phyloP scores from a whole-genome alignment of 2,888 invertebrate genomes.

The Zelleria hepariella region DNA sequence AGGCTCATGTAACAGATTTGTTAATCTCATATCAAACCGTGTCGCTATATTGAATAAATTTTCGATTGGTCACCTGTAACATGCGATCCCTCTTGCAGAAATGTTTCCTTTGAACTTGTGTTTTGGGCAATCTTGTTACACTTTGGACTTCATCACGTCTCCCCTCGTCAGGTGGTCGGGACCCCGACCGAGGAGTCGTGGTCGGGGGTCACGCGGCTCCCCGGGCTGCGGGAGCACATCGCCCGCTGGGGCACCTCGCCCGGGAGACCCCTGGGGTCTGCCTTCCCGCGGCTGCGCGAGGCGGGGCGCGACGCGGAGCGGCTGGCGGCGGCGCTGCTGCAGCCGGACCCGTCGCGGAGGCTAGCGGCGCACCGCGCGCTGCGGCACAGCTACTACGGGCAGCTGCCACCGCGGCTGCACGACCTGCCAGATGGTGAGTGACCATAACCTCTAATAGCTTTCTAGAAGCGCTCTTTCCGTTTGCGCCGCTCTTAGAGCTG shows the following conservation, averaged over 20 bases:
- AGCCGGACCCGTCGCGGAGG: constrained; percentile 88
- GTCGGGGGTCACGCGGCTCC: constrained; percentile 90
- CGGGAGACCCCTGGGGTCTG: constrained; percentile 83
- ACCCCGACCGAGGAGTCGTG: constrained; percentile 96
- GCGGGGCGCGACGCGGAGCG: constrained; percentile 89
- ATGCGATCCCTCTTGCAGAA: no score
- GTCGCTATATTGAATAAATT: no score
- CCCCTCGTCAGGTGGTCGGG: constrained; percentile 80
- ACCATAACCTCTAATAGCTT: no score
- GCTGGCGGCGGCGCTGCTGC: constrained; percentile 87
- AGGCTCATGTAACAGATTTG: no score
- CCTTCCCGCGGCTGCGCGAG: constrained; percentile 92
- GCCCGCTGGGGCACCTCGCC: constrained; percentile 75
- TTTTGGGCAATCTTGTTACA: no score
- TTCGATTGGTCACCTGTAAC: no score
- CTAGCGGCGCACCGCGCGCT: constrained; percentile 91
- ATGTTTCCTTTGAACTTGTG: no score
- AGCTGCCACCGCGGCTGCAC: constrained; percentile 89
- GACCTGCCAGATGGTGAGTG: constrained; percentile 91
- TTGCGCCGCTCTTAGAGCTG: no score
- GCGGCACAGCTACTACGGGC: constrained; percentile 90
- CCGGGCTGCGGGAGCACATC: constrained; percentile 84
- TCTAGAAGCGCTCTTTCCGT: neutral
- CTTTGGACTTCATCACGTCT: neutral
- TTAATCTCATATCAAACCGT: no score